Conservation (phyloP, 2,888 invertebrate species). For the Acanthacorydalis orientalis region DNA sequence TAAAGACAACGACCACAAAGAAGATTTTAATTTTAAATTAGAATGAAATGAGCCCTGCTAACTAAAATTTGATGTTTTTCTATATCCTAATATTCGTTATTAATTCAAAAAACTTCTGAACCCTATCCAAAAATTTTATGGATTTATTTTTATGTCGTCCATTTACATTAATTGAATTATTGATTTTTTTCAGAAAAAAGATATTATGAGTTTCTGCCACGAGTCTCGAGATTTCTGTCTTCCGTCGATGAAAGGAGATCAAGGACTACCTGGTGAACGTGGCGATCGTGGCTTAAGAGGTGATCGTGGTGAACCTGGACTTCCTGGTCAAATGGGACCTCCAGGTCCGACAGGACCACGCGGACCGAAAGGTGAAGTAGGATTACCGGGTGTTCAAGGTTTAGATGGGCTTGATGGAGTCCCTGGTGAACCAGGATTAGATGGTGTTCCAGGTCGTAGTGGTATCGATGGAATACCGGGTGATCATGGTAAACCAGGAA, state of each 20-base stretch:
- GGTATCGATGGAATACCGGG: constrained; percentile 62
- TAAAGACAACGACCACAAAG: too few species aligned
- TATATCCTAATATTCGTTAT: too few species aligned
- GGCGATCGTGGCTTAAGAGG: constrained; percentile 58
- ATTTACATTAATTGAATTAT: too few species aligned
- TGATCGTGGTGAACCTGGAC: constrained; percentile 46
- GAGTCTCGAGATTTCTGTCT: constrained; percentile 33
- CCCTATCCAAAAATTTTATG: too few species aligned
- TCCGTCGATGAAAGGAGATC: constrained; percentile 30
- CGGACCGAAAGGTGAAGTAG: constrained; percentile 39
- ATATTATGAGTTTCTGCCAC: constrained; percentile 25
- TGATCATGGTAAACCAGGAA: constrained; percentile 35
- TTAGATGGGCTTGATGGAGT: constrained; percentile 79
- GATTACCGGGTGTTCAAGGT: constrained; percentile 52
- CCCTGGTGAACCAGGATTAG: constrained; percentile 79
- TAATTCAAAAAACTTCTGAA: too few species aligned
- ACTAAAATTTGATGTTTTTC: too few species aligned
- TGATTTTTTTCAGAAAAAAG: constrained; percentile 7
- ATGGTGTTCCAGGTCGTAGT: constrained; percentile 71
- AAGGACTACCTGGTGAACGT: constrained; percentile 46
- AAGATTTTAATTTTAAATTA: too few species aligned
- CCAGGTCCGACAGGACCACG: constrained; percentile 24
- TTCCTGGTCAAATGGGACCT: constrained; percentile 38
- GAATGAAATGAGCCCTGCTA: too few species aligned
- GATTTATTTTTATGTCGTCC: too few species aligned